Conservation (phyloP, 2,888 invertebrate species). For the Dynastes grantii region DNA sequence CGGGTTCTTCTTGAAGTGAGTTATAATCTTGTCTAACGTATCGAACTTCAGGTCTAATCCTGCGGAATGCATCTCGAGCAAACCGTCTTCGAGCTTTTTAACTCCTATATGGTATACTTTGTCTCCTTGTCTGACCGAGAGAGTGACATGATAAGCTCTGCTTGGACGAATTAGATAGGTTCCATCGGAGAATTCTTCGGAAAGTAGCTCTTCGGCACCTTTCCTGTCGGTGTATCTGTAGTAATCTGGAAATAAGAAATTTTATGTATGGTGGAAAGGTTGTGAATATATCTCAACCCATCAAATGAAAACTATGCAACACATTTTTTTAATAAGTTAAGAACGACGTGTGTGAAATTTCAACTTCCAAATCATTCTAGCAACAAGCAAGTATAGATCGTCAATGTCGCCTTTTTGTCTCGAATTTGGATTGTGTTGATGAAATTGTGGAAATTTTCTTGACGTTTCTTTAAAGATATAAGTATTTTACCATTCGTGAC, state of each 20-base stretch:
- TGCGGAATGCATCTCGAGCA: conserved; percentile 21
- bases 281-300: too few relatives aligned
- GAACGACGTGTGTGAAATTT: too few relatives aligned
- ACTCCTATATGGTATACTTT: conserved; percentile 49
- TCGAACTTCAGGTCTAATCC: conserved; percentile 30
- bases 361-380: too few relatives aligned
- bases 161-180: conserved; percentile 50
- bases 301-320: too few relatives aligned
- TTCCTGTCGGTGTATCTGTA: conserved; percentile 49
- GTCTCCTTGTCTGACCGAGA: conserved; percentile 42
- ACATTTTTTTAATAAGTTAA: too few relatives aligned
- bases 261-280: too few relatives aligned
- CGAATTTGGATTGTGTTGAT: too few relatives aligned
- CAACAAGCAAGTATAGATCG: too few relatives aligned
- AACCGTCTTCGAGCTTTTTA: conserved; percentile 14
- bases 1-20: conserved; percentile 35
- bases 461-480: too few relatives aligned
- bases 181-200: conserved; percentile 33
- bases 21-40: conserved; percentile 24
- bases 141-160: conserved; percentile 31
- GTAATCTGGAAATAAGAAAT: conserved; percentile 12
- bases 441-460: too few relatives aligned
- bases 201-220: conserved; percentile 44
- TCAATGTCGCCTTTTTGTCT: too few relatives aligned
- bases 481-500: too few relatives aligned